These are phyloP conservation scores for Darevskia nairensis DNA, from an alignment of 2,797 vertebrate species.

Conservation along the genomic window DNA sequence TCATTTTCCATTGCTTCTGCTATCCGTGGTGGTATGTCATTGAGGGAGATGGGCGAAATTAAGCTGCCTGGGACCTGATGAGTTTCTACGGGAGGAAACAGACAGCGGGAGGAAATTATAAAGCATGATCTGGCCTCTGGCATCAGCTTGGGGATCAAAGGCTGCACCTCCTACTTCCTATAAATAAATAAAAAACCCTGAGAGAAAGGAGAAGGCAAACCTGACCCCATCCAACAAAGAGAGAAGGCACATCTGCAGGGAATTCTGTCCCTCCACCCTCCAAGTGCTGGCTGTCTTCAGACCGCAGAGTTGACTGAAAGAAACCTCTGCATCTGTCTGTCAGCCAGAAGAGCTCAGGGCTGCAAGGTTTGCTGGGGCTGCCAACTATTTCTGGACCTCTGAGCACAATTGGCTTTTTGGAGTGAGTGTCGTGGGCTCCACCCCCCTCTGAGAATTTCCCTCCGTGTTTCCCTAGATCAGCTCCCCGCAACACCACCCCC, in stretches of 20 bases:
- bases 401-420: not conserved
- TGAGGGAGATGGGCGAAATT: conserved; percentile 85
- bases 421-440: no score
- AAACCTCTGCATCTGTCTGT: not conserved
- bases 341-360: not conserved
- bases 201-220: not conserved
- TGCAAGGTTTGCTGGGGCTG: not conserved
- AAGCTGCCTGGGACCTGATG: conserved; percentile 85
- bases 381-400: not conserved
- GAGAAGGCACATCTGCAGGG: not conserved
- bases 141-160: not conserved
- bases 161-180: no score
- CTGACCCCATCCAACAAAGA: not conserved
- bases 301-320: not conserved
- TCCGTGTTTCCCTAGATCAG: no score
- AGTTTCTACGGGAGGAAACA: conserved; percentile 77
- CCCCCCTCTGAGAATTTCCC: no score
- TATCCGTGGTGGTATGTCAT: conserved; percentile 90
- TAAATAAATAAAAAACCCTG: no score
- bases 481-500: no score
- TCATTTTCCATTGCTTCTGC: conserved; percentile 93
- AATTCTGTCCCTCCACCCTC: not conserved
- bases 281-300: not conserved
- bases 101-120: conserved; percentile 2
- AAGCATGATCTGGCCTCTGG: not conserved